phyloP scores from a whole-genome alignment of 92 coral and sea anemone species.

The Paragorgia papillata region DNA sequence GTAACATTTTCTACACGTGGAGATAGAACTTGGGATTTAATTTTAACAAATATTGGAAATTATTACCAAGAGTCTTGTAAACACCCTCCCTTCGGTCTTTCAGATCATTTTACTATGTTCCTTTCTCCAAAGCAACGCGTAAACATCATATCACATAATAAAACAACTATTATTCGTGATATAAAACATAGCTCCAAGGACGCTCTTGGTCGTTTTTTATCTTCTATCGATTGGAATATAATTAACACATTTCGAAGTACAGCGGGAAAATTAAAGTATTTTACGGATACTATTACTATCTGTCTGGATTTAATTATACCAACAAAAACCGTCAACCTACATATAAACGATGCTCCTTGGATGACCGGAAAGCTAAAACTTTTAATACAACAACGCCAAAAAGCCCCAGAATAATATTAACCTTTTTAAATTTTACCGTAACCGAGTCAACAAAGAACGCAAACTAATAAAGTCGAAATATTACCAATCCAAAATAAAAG shows the following conservation, averaged over 20 bases:
- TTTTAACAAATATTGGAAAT: background rate
- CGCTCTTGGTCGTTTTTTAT: no score
- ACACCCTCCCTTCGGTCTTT: no score
- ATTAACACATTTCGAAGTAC: no score
- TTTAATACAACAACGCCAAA: background rate
- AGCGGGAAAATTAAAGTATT: background rate
- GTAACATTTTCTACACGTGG: background rate
- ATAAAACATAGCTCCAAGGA: no score
- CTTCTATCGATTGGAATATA: no score
- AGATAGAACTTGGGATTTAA: background rate
- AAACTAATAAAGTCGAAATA: background rate
- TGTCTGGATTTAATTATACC: background rate
- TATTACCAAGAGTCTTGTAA: no score
- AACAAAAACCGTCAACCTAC: background rate
- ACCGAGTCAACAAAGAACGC: background rate
- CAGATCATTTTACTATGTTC: no score
- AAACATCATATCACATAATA: no score
- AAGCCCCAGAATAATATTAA: background rate
- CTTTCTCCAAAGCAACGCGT: no score
- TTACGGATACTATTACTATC: background rate
- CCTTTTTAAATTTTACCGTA: background rate
- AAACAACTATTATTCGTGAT: no score
- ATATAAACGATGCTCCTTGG: constrained; percentile 5
- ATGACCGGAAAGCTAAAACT: background rate
- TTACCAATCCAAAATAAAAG: background rate